Conservation (phyloP, 53 echinoderm and acorn worm species). For the Stichopus horrens region DNA sequence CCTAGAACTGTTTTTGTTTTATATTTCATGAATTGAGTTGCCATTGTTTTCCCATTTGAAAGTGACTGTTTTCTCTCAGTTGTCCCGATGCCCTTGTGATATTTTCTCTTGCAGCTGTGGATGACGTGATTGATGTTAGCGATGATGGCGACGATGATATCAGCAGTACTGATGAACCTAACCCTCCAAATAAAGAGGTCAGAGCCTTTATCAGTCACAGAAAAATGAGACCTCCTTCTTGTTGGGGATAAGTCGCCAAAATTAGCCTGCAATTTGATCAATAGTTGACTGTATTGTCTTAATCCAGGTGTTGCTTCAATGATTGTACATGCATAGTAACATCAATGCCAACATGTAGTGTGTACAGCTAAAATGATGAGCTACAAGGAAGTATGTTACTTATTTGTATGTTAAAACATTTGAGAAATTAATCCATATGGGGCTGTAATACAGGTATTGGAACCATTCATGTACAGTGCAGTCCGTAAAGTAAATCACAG, state of each 20-base stretch:
- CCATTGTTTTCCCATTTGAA: too few species aligned
- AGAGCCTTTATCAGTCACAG: neutral
- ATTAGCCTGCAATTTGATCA: neutral
- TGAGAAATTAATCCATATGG: too few species aligned
- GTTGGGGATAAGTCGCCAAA: neutral
- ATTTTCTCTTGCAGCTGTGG: slow-evolving; percentile 31
- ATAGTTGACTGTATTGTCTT: neutral
- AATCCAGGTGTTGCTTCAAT: too few species aligned
- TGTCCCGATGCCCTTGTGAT: neutral
- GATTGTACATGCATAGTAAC: neutral
- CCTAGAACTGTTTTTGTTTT: too few species aligned
- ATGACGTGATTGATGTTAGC: slow-evolving; percentile 93
- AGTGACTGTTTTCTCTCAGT: too few species aligned
- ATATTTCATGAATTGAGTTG: too few species aligned
- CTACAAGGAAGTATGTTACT: too few species aligned
- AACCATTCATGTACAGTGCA: too few species aligned
- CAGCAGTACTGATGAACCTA: slow-evolving; percentile 81
- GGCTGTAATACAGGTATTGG: too few species aligned
- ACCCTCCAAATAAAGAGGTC: slow-evolving; percentile 30
- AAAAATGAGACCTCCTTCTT: neutral
- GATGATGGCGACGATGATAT: slow-evolving; percentile 96
- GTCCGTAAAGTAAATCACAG: too few species aligned
- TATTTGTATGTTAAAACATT: too few species aligned
- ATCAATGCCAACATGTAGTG: neutral
- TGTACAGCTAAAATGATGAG: neutral